Conservation (phyloP, 2,113 vertebrate genomes). For the Ptilorrhoa leucosticta region DNA sequence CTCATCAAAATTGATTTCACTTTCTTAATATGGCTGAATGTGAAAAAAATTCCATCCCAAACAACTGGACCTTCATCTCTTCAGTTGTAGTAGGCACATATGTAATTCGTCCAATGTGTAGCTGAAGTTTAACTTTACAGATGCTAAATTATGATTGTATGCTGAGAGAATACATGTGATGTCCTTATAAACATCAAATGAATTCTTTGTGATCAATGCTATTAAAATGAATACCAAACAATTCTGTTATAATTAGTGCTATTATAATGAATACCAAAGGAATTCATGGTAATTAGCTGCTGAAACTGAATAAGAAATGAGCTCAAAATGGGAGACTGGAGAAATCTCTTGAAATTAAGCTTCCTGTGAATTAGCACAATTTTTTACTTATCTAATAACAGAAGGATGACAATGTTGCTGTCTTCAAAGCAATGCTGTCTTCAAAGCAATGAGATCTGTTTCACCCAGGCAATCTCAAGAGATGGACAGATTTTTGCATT, state of each 20-base stretch:
- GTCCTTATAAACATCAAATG: not conserved
- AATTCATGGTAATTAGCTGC: constrained; percentile 15
- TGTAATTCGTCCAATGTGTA: not conserved
- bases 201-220: constrained; percentile 32
- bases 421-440: not conserved
- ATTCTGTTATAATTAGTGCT: constrained; percentile 50
- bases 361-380: not conserved
- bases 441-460: not conserved
- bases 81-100: not conserved
- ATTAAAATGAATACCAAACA: constrained; percentile 50
- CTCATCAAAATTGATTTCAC: not conserved
- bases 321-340: not conserved
- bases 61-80: not conserved
- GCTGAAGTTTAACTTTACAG: not conserved
- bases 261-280: constrained; percentile 48
- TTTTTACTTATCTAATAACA: not conserved
- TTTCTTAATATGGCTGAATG: not conserved
- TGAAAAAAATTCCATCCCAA: not conserved
- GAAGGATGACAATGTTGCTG: not conserved
- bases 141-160: constrained; percentile 31
- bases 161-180: not conserved
- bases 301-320: constrained; percentile 48
- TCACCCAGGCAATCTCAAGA: not conserved
- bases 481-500: not conserved
- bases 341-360: not conserved